phyloP scores from a whole-genome alignment of 1,140 invertebrate species.

The Andricus grossulariae region DNA sequence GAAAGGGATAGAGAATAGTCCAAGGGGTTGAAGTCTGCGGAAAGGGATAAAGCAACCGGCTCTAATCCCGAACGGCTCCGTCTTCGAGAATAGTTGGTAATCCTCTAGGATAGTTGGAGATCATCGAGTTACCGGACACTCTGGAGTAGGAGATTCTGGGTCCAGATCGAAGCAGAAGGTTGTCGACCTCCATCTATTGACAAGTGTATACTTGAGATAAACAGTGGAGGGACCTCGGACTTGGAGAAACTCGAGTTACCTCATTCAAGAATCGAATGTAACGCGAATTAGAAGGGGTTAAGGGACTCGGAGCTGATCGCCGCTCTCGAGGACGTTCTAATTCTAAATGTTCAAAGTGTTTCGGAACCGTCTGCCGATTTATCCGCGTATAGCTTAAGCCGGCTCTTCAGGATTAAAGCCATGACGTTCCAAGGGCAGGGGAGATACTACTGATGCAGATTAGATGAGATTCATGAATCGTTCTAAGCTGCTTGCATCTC shows the following conservation, averaged over 20 bases:
- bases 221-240: conserved; percentile 51
- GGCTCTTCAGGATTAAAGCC: conserved; percentile 46
- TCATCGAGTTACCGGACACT: conserved; percentile 73
- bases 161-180: conserved; percentile 41
- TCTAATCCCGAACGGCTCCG: conserved; percentile 74
- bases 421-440: not conserved
- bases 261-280: conserved; percentile 62
- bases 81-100: conserved; percentile 77
- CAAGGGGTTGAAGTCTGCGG: conserved; percentile 32
- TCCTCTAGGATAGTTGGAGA: conserved; percentile 75
- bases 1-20: conserved; percentile 35
- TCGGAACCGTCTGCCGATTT: conserved; percentile 40
- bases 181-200: conserved; percentile 25
- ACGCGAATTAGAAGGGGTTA: conserved; percentile 58
- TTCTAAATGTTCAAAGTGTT: conserved; percentile 38
- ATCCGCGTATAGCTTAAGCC: conserved; percentile 45
- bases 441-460: not conserved
- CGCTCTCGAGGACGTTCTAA: conserved; percentile 42
- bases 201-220: conserved; percentile 44
- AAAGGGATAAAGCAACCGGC: conserved; percentile 47
- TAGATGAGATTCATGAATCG: conserved; percentile 1
- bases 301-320: conserved; percentile 40
- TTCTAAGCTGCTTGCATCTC: not conserved
- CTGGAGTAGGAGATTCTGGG: conserved; percentile 41
- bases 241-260: conserved; percentile 59